A percentile compares a stretch with the other conserved stretches of the same genome.
phyloP scores from a whole-genome alignment of 2,888 invertebrate species.

The Chalcis sispes region DNA sequence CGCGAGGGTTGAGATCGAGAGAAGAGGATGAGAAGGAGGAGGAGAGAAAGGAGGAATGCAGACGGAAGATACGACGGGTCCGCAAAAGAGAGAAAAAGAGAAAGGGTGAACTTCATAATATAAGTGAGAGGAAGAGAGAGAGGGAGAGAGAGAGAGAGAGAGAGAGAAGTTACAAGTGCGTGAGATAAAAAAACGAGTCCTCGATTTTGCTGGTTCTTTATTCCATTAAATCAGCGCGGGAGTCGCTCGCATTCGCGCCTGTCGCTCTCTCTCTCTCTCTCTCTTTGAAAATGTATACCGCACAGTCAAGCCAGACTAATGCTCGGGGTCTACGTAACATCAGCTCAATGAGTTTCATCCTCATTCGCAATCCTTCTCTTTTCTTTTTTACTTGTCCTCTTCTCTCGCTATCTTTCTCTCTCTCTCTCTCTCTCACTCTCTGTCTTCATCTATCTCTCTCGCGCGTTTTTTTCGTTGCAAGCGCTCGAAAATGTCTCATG shows the following conservation, averaged over 20 bases:
- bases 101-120: background rate
- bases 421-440: background rate
- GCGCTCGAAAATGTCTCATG: no score
- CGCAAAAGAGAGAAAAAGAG: slow-evolving; percentile 9
- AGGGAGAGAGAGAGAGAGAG: background rate
- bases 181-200: slow-evolving; percentile 15
- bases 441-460: background rate
- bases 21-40: background rate
- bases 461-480: no score
- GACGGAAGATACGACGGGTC: background rate
- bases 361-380: background rate
- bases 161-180: background rate
- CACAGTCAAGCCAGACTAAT: background rate
- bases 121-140: background rate
- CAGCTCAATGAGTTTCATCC: slow-evolving; percentile 3
- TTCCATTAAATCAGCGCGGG: slow-evolving; percentile 31
- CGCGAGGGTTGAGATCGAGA: no score
- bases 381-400: slow-evolving; percentile 3
- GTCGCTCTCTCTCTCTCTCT: no score
- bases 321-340: slow-evolving; percentile 3
- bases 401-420: background rate
- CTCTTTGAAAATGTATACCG: background rate
- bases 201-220: slow-evolving; percentile 33
- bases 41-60: background rate
- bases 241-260: background rate